Base-by-base conservation (phyloP, 2,797 vertebrate species). In the Ispidina lecontei region DNA sequence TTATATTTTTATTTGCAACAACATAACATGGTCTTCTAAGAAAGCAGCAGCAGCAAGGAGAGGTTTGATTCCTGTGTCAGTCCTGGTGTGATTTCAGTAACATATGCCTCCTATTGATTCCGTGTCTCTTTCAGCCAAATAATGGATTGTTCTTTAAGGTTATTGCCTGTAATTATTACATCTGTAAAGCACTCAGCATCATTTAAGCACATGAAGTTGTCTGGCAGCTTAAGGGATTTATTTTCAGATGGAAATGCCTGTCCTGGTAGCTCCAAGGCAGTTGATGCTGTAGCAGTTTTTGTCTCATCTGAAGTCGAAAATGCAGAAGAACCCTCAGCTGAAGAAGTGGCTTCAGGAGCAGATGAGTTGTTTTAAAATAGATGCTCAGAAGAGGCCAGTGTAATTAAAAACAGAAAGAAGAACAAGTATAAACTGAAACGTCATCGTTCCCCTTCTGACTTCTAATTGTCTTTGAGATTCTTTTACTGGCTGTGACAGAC, bases 371-470 rank as follows among this genome's bases (percentile, higher is more conserved):
- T 93, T 84, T 90, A 41, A 74, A 82, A 76, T 31, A 65, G 49
- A 20, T 87, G 39, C 85, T 94, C 68, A 47, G 77, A 89, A 92
- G 87, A 91, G 77, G 39, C 58, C 43, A 15, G 33, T 64, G 20
- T 87, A 85, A 86, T 91, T 94, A 84, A 47, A 95, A 96, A 18
- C 80, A 82, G 68, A 93, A 85, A 76, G 49, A 77, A 85, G 21
- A 70, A 35, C 56, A 31, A n/a, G 22, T 67, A 28, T 5, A 18
- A 79, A 43, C 44, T 84, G 67, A 81, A 65, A 70, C 69, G 64
- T 39, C 71, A 9, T 29, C 1, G 21, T 37, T 80, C 87, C 41
- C 65, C 52, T 82, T 69, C 41, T 46, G 88, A 26, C 59, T 87
- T 51, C 12, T 56, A 73, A 8, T 43, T 70, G 51, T 86, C 3